Evolutionary conservation across 1,140 invertebrate genomes (phyloP).

Genomic region (Diprion similis): DNA sequence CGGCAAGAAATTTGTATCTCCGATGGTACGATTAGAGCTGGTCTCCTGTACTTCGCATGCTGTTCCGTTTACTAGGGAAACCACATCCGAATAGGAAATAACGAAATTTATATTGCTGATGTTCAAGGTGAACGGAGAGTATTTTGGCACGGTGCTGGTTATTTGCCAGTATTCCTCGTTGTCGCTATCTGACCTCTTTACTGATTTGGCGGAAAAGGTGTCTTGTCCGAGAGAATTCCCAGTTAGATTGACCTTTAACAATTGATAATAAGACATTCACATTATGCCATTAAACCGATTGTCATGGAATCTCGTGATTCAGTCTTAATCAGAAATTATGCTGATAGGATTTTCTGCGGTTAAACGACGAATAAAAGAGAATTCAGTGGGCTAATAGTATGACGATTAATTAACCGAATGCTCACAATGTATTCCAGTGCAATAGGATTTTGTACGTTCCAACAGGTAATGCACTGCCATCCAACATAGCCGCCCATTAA

Average conservation of each 20-base stretch:
- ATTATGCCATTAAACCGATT: conserved; percentile 35
- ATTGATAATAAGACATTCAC: too few species aligned
- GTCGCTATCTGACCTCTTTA: conserved; percentile 54
- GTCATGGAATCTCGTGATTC: conserved; percentile 37
- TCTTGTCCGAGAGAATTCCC: conserved; percentile 72
- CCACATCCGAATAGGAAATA: conserved; percentile 31
- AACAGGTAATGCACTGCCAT: conserved; percentile 44
- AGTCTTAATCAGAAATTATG: too few species aligned
- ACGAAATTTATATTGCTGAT: conserved; percentile 45
- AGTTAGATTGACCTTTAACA: conserved; percentile 57
- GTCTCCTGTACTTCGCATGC: not conserved
- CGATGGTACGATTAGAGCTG: too few species aligned
- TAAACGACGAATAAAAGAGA: not conserved
- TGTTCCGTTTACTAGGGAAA: not conserved
- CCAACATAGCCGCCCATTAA: conserved; percentile 48
- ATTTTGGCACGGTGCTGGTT: conserved; percentile 46
- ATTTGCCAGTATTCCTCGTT: conserved; percentile 69
- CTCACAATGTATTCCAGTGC: conserved; percentile 48
- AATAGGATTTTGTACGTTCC: conserved; percentile 40
- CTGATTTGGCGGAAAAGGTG: conserved; percentile 51
- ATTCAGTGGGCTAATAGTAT: not conserved
- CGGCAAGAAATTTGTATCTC: too few species aligned
- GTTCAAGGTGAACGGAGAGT: conserved; percentile 31
- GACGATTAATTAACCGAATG: conserved; percentile 14
- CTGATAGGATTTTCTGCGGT: not conserved